phyloP scores from a whole-genome alignment of 2,888 invertebrate genomes.

The Pharmacophagus antenor region DNA sequence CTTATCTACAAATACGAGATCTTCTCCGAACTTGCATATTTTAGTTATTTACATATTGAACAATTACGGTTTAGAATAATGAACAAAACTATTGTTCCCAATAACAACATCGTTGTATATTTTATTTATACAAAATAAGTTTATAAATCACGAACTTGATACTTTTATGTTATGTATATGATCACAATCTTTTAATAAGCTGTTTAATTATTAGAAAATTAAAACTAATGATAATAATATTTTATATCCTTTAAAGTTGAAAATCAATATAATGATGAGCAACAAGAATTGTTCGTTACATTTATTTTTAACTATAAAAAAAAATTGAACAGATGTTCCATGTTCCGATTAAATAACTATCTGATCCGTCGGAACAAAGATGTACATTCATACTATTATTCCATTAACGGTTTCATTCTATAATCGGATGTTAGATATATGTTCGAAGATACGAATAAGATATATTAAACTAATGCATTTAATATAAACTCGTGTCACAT shows the following conservation, averaged over 20 bases:
- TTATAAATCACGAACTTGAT: too few species aligned
- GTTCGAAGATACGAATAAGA: neutral
- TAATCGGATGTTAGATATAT: too few species aligned
- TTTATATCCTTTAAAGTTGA: neutral
- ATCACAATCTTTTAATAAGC: too few species aligned
- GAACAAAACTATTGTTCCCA: neutral
- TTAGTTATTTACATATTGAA: conserved; percentile 29
- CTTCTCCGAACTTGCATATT: conserved; percentile 30
- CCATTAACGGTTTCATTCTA: too few species aligned
- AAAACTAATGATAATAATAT: neutral
- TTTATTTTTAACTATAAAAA: neutral
- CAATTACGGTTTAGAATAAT: neutral
- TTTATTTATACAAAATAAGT: too few species aligned
- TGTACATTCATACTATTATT: too few species aligned
- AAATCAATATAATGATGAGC: neutral
- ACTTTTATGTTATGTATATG: too few species aligned
- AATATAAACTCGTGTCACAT: neutral
- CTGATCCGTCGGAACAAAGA: too few species aligned
- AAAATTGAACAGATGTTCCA: neutral
- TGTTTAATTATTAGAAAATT: too few species aligned
- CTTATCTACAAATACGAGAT: conserved; percentile 37
- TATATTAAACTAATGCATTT: neutral
- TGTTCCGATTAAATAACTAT: too few species aligned
- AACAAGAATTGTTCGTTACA: neutral
- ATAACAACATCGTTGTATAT: too few species aligned